These are phyloP conservation scores for Amazonetta brasiliensis DNA, from an alignment of 2,797 vertebrate genomes.

Conservation along the genomic window DNA sequence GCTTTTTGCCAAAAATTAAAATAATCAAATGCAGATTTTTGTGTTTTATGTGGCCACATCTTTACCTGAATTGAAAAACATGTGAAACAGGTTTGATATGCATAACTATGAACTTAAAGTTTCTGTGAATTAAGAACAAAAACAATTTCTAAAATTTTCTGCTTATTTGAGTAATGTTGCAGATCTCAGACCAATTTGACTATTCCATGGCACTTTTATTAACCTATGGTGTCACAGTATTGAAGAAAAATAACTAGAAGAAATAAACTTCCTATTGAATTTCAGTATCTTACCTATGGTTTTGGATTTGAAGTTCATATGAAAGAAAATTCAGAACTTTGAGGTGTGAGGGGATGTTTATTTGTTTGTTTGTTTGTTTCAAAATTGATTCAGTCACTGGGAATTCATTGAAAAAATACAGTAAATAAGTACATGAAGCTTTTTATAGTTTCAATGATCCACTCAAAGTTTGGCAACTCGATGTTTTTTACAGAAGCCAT, in stretches of 20 bases:
- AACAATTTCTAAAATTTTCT: background rate
- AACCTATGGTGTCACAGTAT: background rate
- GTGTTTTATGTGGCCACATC: background rate
- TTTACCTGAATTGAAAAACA: background rate
- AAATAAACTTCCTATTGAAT: background rate
- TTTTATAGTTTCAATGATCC: background rate
- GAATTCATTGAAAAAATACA: background rate
- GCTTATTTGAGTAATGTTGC: background rate
- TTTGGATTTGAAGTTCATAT: background rate
- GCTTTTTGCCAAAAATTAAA: background rate
- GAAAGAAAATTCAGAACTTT: background rate
- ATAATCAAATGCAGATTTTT: background rate
- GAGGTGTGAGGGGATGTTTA: no score
- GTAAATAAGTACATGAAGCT: background rate
- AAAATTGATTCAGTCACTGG: background rate
- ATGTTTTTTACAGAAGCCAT: background rate
- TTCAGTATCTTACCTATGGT: background rate
- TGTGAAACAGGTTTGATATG: background rate
- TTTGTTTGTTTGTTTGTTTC: background rate
- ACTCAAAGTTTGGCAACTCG: background rate
- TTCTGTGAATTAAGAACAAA: background rate
- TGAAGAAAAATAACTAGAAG: background rate
- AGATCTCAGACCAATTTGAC: background rate
- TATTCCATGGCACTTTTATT: background rate
- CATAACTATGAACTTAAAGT: background rate